Conservation (phyloP, 2,888 invertebrate genomes). For the Carcina quercana region DNA sequence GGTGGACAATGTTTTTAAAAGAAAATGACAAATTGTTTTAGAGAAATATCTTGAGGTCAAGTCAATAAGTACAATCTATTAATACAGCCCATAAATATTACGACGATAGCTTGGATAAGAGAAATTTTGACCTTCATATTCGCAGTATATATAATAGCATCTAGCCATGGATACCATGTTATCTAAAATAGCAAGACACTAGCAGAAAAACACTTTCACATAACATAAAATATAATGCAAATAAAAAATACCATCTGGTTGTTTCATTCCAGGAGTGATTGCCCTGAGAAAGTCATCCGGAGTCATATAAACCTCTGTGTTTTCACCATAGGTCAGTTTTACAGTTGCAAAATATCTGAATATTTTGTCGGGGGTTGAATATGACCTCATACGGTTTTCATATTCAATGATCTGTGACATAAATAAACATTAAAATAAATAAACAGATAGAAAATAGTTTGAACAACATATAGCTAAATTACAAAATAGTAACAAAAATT, state of each 20-base stretch:
- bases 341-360: conserved; percentile 99
- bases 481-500: conserved; percentile 3
- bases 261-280: conserved; percentile 96
- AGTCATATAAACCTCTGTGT: conserved; percentile 93
- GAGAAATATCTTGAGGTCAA: no score
- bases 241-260: conserved; percentile 90
- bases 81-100: no score
- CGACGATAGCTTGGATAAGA: no score
- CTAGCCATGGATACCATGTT: no score
- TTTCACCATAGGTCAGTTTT: conserved; percentile 79
- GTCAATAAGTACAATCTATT: no score
- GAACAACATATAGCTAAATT: conserved; percentile 12
- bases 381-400: conserved; percentile 96
- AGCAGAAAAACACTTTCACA: conserved; percentile 4
- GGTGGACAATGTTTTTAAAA: no score
- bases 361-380: conserved; percentile 99
- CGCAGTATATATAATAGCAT: no score
- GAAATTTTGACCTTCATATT: no score
- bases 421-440: conserved; percentile 14
- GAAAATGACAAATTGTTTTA: no score
- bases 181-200: no score
- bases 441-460: conserved; percentile 11
- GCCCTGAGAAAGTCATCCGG: conserved; percentile 98
- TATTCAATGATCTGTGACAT: conserved; percentile 93
- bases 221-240: conserved; percentile 12